Percentiles rank a stretch among this genome's conserved stretches.
phyloP scores from a whole-genome alignment of 2,113 vertebrate species.

The Nycticryphes semicollaris region DNA sequence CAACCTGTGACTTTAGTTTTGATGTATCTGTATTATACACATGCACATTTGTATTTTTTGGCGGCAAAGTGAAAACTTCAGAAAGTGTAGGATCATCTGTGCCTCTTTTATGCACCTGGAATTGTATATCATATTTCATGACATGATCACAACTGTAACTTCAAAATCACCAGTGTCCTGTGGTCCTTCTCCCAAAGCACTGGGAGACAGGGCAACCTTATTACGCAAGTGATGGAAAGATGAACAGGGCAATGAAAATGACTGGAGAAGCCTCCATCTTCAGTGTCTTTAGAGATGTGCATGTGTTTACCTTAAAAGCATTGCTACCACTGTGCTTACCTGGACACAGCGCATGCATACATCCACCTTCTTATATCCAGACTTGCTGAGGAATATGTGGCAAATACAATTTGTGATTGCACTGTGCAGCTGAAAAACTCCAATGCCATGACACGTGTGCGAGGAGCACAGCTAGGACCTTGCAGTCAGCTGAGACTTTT shows the following conservation, averaged over 20 bases:
- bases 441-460: rapidly evolving
- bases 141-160: background rate
- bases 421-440: background rate
- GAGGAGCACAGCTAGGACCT: background rate
- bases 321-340: background rate
- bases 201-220: background rate
- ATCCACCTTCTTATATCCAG: background rate
- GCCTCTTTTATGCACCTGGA: background rate
- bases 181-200: background rate
- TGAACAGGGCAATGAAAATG: background rate
- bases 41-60: background rate
- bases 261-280: background rate
- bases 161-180: background rate
- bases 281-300: background rate
- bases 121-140: background rate
- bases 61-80: background rate
- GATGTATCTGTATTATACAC: background rate
- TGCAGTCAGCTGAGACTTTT: background rate
- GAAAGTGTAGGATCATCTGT: background rate
- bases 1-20: background rate
- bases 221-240: background rate
- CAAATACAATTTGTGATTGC: background rate
- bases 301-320: background rate
- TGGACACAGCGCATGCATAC: background rate
- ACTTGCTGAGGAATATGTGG: rapidly evolving